Evolutionary conservation across 2,888 invertebrate species (phyloP).

Genomic region (Aleiodes leptofemur): DNA sequence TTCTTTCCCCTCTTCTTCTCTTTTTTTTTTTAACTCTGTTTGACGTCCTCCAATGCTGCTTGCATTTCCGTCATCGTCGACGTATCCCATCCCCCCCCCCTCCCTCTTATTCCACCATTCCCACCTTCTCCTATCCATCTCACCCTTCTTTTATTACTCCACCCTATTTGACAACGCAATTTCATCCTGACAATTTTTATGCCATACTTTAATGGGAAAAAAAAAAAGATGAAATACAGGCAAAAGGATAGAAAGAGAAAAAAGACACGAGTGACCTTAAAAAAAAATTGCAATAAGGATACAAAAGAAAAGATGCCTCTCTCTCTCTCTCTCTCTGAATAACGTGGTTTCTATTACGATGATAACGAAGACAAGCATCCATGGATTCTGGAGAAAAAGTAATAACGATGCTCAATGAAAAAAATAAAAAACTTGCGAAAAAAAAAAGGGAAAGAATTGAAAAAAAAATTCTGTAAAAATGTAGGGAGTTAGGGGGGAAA

Average conservation of each 20-base stretch:
- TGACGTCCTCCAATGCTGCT: conserved; percentile 48
- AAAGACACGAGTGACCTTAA: not conserved
- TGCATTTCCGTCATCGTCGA: conserved; percentile 54
- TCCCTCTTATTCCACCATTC: not conserved
- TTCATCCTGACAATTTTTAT: conserved; percentile 2
- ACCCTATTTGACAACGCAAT: conserved; percentile 14
- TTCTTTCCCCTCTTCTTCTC: not conserved
- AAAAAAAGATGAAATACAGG: not conserved
- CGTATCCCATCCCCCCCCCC: not conserved
- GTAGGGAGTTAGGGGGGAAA: conserved; percentile 2
- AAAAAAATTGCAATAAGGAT: conserved; percentile 6
- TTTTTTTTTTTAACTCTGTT: conserved; percentile 4
- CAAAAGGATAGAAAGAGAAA: not conserved
- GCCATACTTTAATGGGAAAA: not conserved
- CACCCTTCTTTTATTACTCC: not conserved
- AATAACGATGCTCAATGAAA: conserved; percentile 53
- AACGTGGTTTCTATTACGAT: conserved; percentile 52
- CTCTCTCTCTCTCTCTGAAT: conserved; percentile 23
- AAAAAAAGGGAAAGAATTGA: conserved; percentile 20
- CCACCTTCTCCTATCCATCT: not conserved
- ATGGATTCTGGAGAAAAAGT: conserved; percentile 51
- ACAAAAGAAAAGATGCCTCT: conserved; percentile 37
- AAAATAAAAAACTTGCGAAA: conserved; percentile 42
- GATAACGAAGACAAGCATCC: conserved; percentile 54
- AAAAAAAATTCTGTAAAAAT: conserved; percentile 10